A percentile compares a stretch with the other conserved stretches of the same genome.
Conservation (phyloP, 1,140 invertebrate genomes). For the Bathynomus jamesi region DNA sequence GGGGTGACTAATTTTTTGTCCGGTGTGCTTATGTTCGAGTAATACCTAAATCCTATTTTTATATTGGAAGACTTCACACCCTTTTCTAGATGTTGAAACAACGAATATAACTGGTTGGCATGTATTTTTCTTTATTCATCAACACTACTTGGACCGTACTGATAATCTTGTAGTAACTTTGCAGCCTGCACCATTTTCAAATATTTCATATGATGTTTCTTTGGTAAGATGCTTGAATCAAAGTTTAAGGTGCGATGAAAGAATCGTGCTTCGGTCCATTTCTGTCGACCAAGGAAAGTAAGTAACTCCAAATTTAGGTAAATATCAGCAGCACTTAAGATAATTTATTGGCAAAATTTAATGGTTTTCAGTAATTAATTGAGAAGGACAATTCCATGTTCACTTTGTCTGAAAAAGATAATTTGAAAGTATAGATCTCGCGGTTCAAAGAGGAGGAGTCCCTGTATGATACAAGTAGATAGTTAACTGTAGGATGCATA, state of each 20-base stretch:
- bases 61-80: background rate
- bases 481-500: too few species aligned
- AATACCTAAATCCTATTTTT: background rate
- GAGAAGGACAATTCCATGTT: too few species aligned
- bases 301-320: background rate
- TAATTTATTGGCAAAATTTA: background rate
- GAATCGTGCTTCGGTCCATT: background rate
- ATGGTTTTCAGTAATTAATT: background rate
- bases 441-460: too few species aligned
- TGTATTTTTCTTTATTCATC: background rate
- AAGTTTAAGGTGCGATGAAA: background rate
- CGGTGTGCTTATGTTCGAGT: background rate
- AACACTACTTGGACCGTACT: background rate
- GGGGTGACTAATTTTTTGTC: too few species aligned
- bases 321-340: background rate
- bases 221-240: background rate
- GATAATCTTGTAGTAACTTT: background rate
- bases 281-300: background rate
- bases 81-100: background rate
- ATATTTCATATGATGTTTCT: background rate
- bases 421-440: too few species aligned
- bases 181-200: background rate
- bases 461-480: too few species aligned
- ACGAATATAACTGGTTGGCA: background rate
- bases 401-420: too few species aligned